These are phyloP conservation scores for Hipparchia sbordonii DNA, from an alignment of 2,888 invertebrate genomes.

Conservation along the genomic window DNA sequence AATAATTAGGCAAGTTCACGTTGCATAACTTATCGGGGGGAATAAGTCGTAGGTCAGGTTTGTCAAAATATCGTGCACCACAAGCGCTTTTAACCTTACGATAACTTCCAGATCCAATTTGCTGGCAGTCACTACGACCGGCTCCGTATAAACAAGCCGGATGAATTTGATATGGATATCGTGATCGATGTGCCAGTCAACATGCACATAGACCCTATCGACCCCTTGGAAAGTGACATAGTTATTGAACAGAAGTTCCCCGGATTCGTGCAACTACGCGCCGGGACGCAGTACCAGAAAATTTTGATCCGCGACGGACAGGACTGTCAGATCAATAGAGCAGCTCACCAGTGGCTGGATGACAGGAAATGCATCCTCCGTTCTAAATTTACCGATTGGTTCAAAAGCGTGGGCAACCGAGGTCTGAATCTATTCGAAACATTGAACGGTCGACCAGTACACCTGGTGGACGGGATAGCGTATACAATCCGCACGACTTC, in stretches of 20 bases:
- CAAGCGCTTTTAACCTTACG: slow-evolving; percentile 27
- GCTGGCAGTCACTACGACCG: slow-evolving; percentile 85
- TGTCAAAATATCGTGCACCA: too few species aligned
- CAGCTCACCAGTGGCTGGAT: slow-evolving; percentile 67
- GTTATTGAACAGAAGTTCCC: slow-evolving; percentile 61
- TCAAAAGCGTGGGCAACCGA: slow-evolving; percentile 72
- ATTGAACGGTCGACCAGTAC: slow-evolving; percentile 37
- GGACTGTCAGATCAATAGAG: slow-evolving; percentile 60
- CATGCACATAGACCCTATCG: slow-evolving; percentile 62
- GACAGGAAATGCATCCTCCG: slow-evolving; percentile 67
- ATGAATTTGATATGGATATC: slow-evolving; percentile 85
- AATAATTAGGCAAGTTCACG: too few species aligned
- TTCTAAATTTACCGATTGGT: slow-evolving; percentile 78
- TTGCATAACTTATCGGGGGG: too few species aligned
- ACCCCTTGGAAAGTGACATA: slow-evolving; percentile 71
- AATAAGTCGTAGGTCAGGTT: too few species aligned
- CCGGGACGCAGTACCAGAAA: slow-evolving; percentile 61
- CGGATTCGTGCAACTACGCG: slow-evolving; percentile 72
- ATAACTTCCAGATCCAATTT: slow-evolving; percentile 57
- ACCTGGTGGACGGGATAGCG: slow-evolving; percentile 61
- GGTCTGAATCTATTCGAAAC: slow-evolving; percentile 60
- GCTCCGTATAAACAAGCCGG: slow-evolving; percentile 81
- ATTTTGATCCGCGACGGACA: slow-evolving; percentile 50
- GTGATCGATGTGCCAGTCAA: slow-evolving; percentile 79
- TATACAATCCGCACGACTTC: slow-evolving; percentile 56